A percentile compares a stretch with the other conserved stretches of the same genome.
Conservation (phyloP, 2,888 invertebrate species). For the Troides oblongomaculatus region DNA sequence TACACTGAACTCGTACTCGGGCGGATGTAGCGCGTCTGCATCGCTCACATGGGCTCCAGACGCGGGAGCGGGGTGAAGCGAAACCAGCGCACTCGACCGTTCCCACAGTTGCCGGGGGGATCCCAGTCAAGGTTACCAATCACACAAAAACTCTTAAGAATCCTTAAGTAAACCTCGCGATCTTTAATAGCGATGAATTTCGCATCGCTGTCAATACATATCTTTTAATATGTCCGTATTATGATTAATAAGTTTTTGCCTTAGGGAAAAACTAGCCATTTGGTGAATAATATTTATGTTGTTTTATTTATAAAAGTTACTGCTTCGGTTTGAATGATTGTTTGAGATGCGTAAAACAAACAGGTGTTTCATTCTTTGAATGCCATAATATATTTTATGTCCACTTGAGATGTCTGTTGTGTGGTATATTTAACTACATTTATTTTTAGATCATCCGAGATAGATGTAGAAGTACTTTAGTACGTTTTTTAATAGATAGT, state of each 20-base stretch:
- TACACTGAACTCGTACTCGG: slow-evolving; percentile 19
- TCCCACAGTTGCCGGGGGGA: slow-evolving; percentile 72
- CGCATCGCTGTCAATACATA: slow-evolving; percentile 36
- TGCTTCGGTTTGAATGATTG: background rate
- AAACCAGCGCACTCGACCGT: slow-evolving; percentile 58
- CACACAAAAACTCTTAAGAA: slow-evolving; percentile 62
- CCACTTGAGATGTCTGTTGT: background rate
- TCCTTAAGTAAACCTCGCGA: slow-evolving; percentile 60
- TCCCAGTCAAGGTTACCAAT: slow-evolving; percentile 72
- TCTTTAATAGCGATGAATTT: slow-evolving; percentile 55
- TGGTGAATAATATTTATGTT: background rate
- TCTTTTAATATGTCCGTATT: background rate
- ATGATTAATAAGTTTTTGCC: background rate
- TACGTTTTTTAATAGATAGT: background rate
- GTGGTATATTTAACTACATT: background rate
- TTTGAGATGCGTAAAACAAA: background rate
- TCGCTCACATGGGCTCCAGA: slow-evolving; percentile 74
- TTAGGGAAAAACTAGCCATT: background rate
- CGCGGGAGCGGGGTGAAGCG: slow-evolving; percentile 58
- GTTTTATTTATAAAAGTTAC: background rate
- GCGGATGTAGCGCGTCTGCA: slow-evolving; percentile 27
- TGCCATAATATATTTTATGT: slow-evolving; percentile 1
- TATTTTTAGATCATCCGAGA: background rate
- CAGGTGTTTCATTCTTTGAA: background rate
- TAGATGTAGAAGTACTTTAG: background rate